Evolutionary conservation across 1,140 invertebrate species (phyloP), one percentile per base, ranked within the genome.

Genomic region (Neodiprion pinetum): DNA sequence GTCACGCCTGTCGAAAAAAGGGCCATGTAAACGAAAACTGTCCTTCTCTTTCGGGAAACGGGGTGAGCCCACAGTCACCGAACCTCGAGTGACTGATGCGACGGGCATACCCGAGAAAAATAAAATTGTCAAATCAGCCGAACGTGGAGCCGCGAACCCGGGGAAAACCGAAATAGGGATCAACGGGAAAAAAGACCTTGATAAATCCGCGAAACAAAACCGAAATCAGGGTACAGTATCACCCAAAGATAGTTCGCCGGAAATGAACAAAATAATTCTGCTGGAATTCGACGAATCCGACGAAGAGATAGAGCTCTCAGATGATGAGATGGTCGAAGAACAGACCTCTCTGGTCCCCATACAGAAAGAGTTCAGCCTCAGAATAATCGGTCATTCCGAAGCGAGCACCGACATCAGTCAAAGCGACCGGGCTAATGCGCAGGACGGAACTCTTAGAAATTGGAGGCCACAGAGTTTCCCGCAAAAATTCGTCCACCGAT

Each of bases 21-120:
- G 72, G 75, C 12, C 75, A 76, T 40, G 14, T n/a, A 11, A 76
- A 74, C 70, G 69, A 65, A 73, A 47, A 76, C 49, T 76, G 75
- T 28, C 21, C 72, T 48, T 48, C n/a, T 1, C 14, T 17, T 65
- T 49, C 10, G 70, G 67, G 72, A 76, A 76, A 76, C 75, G 72
- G 10, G 28, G 67, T 70, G 67, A 65, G 50, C 74, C 70, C 70
- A 40, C 74, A 72, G 71, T 75, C 67, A 17, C 50, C 48, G 1
- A 14, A 49, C 67, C 47, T 50, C 68, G 28, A 28, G 66, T 21
- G 68, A 61, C 68, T 49, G 73, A n/a, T 14, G 9, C 17, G 1
- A 11, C 49, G 67, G 73, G 73, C 73, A 9, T 47, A n/a, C 17
- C 17, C 17, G 66, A 68, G 47, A 47, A 9, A 70, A 53, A 7